Conservation (phyloP, 2,888 invertebrate genomes). For the Minunthozetes semirufus region DNA sequence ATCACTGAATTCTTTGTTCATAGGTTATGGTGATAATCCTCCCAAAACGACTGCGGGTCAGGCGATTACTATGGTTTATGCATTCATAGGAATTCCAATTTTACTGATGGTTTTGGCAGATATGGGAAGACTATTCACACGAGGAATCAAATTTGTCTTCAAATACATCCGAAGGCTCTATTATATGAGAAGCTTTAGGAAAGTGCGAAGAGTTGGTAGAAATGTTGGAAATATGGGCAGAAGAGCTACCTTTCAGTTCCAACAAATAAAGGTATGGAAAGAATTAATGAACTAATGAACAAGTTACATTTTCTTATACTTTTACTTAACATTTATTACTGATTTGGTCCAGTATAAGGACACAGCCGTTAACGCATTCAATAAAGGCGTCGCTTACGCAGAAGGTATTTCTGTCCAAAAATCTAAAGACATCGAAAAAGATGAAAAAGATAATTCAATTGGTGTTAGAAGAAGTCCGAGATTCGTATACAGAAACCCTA, state of each 20-base stretch:
- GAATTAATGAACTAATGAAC: slow-evolving; percentile 40
- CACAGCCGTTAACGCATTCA: not conserved
- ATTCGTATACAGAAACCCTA: not conserved
- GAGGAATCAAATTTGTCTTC: slow-evolving; percentile 84
- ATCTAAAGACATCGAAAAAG: not conserved
- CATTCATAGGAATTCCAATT: slow-evolving; percentile 89
- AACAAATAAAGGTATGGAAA: too few relatives aligned
- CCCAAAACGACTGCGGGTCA: slow-evolving; percentile 79
- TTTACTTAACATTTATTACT: too few relatives aligned
- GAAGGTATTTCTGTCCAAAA: too few relatives aligned
- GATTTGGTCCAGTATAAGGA: not conserved
- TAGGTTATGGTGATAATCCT: slow-evolving; percentile 95
- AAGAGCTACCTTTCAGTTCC: slow-evolving; percentile 39
- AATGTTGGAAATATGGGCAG: slow-evolving; percentile 38
- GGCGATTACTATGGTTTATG: slow-evolving; percentile 82
- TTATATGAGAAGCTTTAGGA: slow-evolving; percentile 44
- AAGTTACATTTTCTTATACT: not conserved
- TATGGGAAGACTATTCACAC: slow-evolving; percentile 86
- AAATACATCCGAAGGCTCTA: slow-evolving; percentile 43
- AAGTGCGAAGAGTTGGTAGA: too few relatives aligned
- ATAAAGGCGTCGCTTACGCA: slow-evolving; percentile 3
- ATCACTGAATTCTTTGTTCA: too few relatives aligned
- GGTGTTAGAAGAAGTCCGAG: not conserved
- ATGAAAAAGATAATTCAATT: not conserved
- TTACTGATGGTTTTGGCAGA: slow-evolving; percentile 89